Percentiles rank a stretch among this genome's conserved stretches.
These are phyloP conservation scores for Amphipyra tragopoginis DNA, from an alignment of 2,888 invertebrate species.

Conservation along the genomic window DNA sequence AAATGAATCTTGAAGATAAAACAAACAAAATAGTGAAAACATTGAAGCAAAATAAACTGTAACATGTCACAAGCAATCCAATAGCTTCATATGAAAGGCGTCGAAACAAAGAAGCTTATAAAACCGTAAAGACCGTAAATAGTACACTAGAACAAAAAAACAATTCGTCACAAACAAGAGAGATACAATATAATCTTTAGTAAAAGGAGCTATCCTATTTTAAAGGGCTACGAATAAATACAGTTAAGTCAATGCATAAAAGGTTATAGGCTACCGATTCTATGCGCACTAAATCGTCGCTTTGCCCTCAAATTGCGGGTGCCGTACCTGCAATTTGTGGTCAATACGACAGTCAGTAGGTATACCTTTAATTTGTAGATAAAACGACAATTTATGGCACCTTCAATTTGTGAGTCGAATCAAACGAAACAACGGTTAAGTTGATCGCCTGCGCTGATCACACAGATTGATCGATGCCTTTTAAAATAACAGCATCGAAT, in stretches of 20 bases:
- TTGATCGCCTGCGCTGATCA: conserved; percentile 32
- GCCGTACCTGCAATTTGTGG: conserved; percentile 28
- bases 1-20: conserved; percentile 17
- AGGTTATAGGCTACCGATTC: not conserved
- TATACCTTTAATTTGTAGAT: conserved; percentile 19
- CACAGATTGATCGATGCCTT: conserved; percentile 79
- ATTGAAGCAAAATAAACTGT: conserved; percentile 9
- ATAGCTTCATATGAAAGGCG: conserved; percentile 32
- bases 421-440: conserved; percentile 20
- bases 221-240: conserved; percentile 1
- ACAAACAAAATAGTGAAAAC: conserved; percentile 20
- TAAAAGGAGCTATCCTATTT: not conserved
- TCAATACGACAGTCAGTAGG: conserved; percentile 29
- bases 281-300: conserved; percentile 28
- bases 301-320: conserved; percentile 24
- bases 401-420: conserved; percentile 29
- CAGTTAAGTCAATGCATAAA: conserved; percentile 1
- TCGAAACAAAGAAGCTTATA: conserved; percentile 29
- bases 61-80: conserved; percentile 22
- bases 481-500: conserved; percentile 77
- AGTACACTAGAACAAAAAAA: conserved; percentile 6
- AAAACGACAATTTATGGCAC: conserved; percentile 29
- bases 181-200: not conserved
- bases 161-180: not conserved
- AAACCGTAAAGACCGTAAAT: conserved; percentile 5